A percentile compares a stretch with the other conserved stretches of the same genome.
Evolutionary conservation across 2,113 vertebrate species (phyloP).

Genomic region (Charadrius vociferus): DNA sequence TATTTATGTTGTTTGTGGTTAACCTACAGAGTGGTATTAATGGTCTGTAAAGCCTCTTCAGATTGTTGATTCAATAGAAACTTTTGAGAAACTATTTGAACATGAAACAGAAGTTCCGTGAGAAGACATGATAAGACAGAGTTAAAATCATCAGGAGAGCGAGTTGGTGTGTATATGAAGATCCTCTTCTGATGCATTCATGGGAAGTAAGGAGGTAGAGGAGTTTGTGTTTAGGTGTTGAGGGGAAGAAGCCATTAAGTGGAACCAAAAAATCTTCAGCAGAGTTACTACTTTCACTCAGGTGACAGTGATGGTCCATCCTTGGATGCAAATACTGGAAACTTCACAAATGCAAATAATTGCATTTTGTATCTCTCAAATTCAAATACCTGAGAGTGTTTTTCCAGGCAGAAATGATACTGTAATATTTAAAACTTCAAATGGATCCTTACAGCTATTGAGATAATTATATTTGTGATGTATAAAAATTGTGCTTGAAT

Average conservation of each 20-base stretch:
- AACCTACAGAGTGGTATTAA: conserved; percentile 4
- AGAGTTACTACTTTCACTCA: neutral
- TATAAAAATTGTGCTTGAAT: conserved; percentile 26
- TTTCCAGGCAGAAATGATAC: neutral
- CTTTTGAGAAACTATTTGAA: neutral
- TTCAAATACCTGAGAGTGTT: neutral
- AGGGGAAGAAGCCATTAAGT: neutral
- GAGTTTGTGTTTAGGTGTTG: neutral
- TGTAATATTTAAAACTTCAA: conserved; percentile 21
- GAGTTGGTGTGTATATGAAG: neutral
- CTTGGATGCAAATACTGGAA: neutral
- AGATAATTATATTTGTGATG: neutral
- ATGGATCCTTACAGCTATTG: neutral
- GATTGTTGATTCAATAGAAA: neutral
- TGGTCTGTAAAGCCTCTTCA: neutral
- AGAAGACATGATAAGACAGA: neutral
- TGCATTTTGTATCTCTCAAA: neutral
- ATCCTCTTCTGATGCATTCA: neutral
- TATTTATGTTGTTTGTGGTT: conserved; percentile 28
- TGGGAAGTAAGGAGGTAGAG: neutral
- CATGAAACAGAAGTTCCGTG: neutral
- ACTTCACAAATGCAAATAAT: neutral
- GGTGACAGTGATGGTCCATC: neutral
- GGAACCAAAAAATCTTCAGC: neutral
- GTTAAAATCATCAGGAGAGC: neutral